phyloP scores from a whole-genome alignment of 2,797 vertebrate genomes.

The Enteromius unitaeniatus region DNA sequence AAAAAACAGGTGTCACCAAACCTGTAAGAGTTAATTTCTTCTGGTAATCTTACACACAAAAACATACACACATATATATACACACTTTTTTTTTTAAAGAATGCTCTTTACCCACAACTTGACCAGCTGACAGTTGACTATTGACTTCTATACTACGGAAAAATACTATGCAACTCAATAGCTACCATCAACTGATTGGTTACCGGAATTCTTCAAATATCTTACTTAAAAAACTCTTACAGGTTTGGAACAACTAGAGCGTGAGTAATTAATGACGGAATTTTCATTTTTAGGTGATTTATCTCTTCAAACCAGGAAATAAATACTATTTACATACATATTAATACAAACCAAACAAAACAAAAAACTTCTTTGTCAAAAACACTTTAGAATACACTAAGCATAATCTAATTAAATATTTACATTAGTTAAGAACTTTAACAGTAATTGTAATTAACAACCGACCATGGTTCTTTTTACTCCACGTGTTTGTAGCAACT shows the following conservation, averaged over 20 bases:
- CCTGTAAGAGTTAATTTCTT: no score
- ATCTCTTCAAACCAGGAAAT: background rate
- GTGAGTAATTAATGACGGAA: background rate
- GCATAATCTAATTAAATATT: background rate
- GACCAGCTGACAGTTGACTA: background rate
- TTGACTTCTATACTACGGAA: background rate
- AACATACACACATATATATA: no score
- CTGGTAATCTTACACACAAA: no score
- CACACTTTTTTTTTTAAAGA: no score
- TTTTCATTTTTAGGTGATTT: background rate
- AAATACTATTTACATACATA: background rate
- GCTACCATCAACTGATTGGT: background rate
- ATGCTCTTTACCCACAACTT: background rate
- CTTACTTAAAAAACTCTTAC: background rate
- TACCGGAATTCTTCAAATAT: background rate
- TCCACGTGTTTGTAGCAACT: slow-evolving; percentile 57
- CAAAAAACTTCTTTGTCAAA: background rate
- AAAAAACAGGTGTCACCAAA: no score
- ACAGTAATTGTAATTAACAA: background rate
- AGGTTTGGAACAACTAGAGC: background rate
- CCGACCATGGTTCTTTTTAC: slow-evolving; percentile 78
- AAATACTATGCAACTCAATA: background rate
- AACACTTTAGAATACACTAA: background rate
- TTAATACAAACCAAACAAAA: background rate
- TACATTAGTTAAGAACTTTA: background rate